Evolutionary conservation across 2,888 invertebrate species (phyloP).

Genomic region (Leucozona laternaria): DNA sequence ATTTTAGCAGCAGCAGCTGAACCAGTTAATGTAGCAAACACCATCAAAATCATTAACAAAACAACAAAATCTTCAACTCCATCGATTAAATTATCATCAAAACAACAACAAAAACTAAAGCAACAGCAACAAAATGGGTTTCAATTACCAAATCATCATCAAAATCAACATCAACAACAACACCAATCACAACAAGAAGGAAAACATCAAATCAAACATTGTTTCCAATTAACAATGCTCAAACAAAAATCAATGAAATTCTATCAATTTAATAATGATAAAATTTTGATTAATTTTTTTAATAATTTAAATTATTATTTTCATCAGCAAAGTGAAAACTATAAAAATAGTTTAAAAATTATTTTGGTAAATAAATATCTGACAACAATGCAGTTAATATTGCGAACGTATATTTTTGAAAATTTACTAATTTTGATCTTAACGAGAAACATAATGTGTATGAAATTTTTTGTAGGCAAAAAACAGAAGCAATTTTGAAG

Average conservation of each 20-base stretch:
- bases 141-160: conserved; percentile 62
- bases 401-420: conserved; percentile 31
- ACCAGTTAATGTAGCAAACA: conserved; percentile 46
- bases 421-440: conserved; percentile 27
- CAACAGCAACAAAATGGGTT: conserved; percentile 68
- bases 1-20: conserved; percentile 34
- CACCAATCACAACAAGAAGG: neutral
- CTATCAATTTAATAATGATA: conserved; percentile 37
- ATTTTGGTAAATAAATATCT: conserved; percentile 49
- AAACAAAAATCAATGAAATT: conserved; percentile 13
- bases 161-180: conserved; percentile 37
- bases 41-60: conserved; percentile 32
- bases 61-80: conserved; percentile 23
- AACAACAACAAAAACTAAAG: neutral
- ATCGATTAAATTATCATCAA: conserved; percentile 33
- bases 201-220: conserved; percentile 5
- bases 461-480: conserved; percentile 18
- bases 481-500: conserved; percentile 41
- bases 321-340: conserved; percentile 22
- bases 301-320: conserved; percentile 12
- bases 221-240: conserved; percentile 13
- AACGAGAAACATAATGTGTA: neutral
- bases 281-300: conserved; percentile 32
- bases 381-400: conserved; percentile 47
- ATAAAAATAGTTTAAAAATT: conserved; percentile 46